Percentiles rank a stretch among this genome's conserved stretches.
phyloP scores from a whole-genome alignment of 2,888 invertebrate genomes.

The Melangyna quadrimaculata region DNA sequence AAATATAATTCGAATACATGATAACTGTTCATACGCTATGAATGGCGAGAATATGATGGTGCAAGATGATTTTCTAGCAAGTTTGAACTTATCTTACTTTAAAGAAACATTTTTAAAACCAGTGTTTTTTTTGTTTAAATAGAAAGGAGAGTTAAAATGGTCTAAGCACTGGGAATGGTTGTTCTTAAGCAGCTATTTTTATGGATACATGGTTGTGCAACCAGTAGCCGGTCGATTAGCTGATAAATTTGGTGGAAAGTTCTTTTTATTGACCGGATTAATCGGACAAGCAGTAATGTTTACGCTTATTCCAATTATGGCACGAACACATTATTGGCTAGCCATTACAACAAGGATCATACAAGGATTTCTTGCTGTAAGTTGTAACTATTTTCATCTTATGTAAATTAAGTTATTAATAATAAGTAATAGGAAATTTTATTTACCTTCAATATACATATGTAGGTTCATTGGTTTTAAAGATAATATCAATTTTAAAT shows the following conservation, averaged over 20 bases:
- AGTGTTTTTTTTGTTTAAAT: conserved; percentile 37
- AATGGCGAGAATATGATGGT: background rate
- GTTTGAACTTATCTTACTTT: conserved; percentile 8
- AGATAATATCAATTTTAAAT: too few species aligned
- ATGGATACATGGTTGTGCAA: conserved; percentile 80
- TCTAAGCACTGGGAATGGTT: conserved; percentile 82
- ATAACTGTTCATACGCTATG: conserved; percentile 16
- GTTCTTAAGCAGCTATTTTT: conserved; percentile 83
- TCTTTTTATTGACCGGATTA: conserved; percentile 78
- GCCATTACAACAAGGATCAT: conserved; percentile 80
- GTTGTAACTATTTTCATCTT: too few species aligned
- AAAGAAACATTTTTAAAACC: background rate
- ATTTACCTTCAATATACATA: too few species aligned
- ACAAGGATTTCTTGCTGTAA: conserved; percentile 82
- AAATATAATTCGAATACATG: background rate
- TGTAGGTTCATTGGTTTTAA: too few species aligned
- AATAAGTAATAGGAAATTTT: too few species aligned
- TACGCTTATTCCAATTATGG: conserved; percentile 81
- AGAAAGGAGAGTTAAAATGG: conserved; percentile 82
- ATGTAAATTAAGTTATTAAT: too few species aligned
- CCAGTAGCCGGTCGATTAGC: conserved; percentile 80
- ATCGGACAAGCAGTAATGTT: conserved; percentile 79
- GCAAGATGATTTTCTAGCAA: conserved; percentile 59
- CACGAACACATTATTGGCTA: conserved; percentile 78
- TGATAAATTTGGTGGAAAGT: conserved; percentile 81